Conservation (phyloP, 2,113 vertebrate species). For the Perca flavescens region DNA sequence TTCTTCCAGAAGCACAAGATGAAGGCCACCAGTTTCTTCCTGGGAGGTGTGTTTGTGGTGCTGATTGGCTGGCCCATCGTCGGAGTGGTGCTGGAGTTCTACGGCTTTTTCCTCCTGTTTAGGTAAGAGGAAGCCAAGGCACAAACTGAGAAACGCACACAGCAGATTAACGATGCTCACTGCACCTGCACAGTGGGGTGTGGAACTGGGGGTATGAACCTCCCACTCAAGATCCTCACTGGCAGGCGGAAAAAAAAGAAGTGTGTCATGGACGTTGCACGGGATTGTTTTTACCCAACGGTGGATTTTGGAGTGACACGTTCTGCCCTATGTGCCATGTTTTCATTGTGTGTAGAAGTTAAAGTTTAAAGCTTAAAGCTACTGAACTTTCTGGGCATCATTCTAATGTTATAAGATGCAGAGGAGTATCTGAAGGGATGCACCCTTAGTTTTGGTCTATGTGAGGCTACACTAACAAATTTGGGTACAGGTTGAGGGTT, state of each 20-base stretch:
- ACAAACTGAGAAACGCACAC: neutral
- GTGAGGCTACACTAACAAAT: too few relatives aligned
- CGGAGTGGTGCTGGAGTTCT: slow-evolving; percentile 96
- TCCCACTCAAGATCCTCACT: neutral
- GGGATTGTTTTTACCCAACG: neutral
- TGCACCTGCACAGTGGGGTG: too few relatives aligned
- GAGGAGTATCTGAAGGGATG: too few relatives aligned
- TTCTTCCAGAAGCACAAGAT: slow-evolving; percentile 99
- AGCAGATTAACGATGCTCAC: neutral
- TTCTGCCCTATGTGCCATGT: too few relatives aligned
- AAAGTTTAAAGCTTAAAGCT: too few relatives aligned
- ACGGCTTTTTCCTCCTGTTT: slow-evolving; percentile 98
- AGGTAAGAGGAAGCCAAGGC: slow-evolving; percentile 82
- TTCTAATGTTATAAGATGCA: too few relatives aligned
- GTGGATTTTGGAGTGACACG: too few relatives aligned
- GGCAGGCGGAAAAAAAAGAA: neutral
- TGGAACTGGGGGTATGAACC: neutral
- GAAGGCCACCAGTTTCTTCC: slow-evolving; percentile 96
- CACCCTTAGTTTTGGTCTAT: too few relatives aligned
- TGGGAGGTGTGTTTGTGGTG: slow-evolving; percentile 96
- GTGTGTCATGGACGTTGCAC: neutral
- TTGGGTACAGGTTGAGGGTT: too few relatives aligned
- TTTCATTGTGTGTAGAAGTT: too few relatives aligned
- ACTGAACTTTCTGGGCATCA: too few relatives aligned
- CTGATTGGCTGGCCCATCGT: slow-evolving; percentile 97